These are phyloP conservation scores for Penaeus japonicus DNA, from an alignment of 1,140 invertebrate genomes.

Conservation along the genomic window DNA sequence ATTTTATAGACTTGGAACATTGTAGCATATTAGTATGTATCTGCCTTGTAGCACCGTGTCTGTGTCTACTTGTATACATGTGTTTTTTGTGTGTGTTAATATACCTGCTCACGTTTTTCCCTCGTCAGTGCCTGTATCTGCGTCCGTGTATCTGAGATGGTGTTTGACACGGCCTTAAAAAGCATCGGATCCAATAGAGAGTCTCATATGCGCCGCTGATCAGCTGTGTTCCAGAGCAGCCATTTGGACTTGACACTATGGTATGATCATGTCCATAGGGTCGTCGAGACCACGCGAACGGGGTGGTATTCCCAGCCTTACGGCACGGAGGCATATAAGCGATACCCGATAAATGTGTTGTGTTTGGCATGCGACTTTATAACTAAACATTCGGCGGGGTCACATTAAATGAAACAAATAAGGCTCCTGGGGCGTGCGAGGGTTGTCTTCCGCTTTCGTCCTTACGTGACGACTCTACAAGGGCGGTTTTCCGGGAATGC, in stretches of 20 bases:
- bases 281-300: no score
- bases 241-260: conserved; percentile 52
- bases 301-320: background rate
- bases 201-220: conserved; percentile 47
- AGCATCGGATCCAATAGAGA: conserved; percentile 41
- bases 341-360: background rate
- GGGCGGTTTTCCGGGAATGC: background rate
- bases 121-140: background rate
- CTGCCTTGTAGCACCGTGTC: background rate
- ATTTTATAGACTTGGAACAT: no score
- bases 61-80: background rate
- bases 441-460: conserved; percentile 15
- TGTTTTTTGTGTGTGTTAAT: background rate
- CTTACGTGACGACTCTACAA: background rate
- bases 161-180: conserved; percentile 6
- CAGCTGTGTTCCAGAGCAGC: conserved; percentile 37
- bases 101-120: no score
- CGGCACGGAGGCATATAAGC: background rate
- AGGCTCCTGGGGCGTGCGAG: conserved; percentile 28
- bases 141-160: background rate
- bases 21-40: no score
- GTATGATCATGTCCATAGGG: background rate
- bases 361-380: background rate
- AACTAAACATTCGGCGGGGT: conserved; percentile 36
- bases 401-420: conserved; percentile 50